Conservation (phyloP, 2,113 vertebrate species). For the Ailurus styani region DNA sequence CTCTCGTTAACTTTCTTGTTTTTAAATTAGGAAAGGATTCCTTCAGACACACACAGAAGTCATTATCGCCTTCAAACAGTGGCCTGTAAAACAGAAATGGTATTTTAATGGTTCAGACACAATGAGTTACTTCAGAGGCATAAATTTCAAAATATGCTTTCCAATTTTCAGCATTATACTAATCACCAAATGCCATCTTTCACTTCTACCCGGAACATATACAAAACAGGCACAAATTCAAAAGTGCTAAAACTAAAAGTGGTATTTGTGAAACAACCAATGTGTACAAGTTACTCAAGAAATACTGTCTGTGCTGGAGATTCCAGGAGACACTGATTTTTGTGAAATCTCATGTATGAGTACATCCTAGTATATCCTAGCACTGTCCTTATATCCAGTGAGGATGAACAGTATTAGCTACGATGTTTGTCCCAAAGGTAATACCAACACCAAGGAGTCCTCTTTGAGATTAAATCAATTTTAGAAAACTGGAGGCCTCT, state of each 20-base stretch:
- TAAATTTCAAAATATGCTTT: conserved; percentile 25
- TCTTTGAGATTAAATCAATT: not conserved
- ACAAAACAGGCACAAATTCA: not conserved
- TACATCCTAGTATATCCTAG: not conserved
- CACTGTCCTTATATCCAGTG: not conserved
- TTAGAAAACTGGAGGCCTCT: too few relatives aligned
- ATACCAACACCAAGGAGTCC: conserved; percentile 13
- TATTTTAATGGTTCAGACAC: conserved; percentile 33
- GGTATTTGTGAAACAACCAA: conserved; percentile 2
- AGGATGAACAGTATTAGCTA: conserved; percentile 2
- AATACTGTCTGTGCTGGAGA: not conserved
- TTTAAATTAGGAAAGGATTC: conserved; percentile 98
- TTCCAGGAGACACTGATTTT: not conserved
- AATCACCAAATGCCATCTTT: not conserved
- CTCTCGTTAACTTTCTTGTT: conserved; percentile 96
- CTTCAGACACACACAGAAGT: conserved; percentile 98
- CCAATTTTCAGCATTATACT: not conserved
- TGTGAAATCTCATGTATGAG: not conserved
- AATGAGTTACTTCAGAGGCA: not conserved
- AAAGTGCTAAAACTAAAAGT: conserved; percentile 19
- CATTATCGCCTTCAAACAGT: conserved; percentile 98
- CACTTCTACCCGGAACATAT: not conserved
- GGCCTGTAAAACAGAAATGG: conserved; percentile 85
- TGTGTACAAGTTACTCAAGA: not conserved
- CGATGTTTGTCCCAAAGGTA: not conserved